These are phyloP conservation scores for Myotis brandtii DNA, from an alignment of 2,113 vertebrate species.

Conservation along the genomic window DNA sequence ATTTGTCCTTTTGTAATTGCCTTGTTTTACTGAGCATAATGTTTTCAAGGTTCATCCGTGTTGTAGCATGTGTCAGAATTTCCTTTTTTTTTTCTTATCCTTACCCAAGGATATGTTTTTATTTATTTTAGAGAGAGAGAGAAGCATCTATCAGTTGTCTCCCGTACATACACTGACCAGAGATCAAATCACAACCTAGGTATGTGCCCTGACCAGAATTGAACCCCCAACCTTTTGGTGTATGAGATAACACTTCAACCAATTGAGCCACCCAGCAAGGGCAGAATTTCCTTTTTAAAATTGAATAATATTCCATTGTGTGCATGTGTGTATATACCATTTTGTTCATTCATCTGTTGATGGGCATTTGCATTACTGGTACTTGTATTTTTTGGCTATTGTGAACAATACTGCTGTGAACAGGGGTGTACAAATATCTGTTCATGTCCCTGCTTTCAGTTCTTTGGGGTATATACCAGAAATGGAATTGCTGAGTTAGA, in stretches of 20 bases:
- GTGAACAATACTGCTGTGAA: neutral
- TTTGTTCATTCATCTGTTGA: slow-evolving; percentile 8
- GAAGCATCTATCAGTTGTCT: neutral
- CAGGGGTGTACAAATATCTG: neutral
- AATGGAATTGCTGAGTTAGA: neutral
- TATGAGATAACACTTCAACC: neutral
- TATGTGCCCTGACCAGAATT: neutral
- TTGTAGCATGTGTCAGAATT: neutral
- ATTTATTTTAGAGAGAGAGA: neutral
- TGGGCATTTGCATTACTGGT: neutral
- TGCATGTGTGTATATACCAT: neutral
- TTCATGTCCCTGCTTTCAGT: neutral
- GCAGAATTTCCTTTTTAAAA: neutral
- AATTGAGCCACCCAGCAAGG: neutral
- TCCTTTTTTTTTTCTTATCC: neutral
- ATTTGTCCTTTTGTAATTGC: slow-evolving; percentile 1
- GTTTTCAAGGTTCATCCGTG: slow-evolving; percentile 11
- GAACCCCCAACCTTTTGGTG: neutral
- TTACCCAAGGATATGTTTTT: neutral
- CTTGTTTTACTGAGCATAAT: neutral
- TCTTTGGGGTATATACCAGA: neutral
- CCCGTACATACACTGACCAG: neutral
- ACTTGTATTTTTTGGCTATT: neutral
- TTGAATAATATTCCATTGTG: neutral
- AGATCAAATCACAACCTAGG: neutral